Evolutionary conservation across 92 coral and sea anemone species (phyloP).

Genomic region (Zoanthus sansibaricus): DNA sequence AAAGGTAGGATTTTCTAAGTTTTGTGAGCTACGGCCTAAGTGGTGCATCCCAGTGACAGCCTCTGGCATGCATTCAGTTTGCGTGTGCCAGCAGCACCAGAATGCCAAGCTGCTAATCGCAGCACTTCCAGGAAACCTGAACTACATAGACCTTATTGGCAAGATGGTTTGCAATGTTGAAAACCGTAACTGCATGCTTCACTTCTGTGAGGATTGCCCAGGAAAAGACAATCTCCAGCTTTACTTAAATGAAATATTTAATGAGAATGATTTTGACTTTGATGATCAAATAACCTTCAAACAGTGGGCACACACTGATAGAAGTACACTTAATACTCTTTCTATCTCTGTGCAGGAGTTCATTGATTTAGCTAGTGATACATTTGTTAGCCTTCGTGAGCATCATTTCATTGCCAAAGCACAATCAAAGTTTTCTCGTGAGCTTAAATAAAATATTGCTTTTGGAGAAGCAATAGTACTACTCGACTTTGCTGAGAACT

Average conservation of each 20-base stretch:
- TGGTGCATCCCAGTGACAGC: too few species aligned
- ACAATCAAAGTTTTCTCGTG: background rate
- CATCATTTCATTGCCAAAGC: background rate
- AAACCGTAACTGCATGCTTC: conserved; percentile 28
- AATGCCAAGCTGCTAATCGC: conserved; percentile 13
- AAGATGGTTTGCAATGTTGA: conserved; percentile 39
- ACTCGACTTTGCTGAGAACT: background rate
- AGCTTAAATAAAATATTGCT: background rate
- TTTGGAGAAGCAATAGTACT: background rate
- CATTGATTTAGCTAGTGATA: background rate
- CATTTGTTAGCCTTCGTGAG: background rate
- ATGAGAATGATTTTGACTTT: background rate
- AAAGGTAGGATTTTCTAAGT: background rate
- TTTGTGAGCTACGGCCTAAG: conserved; percentile 29
- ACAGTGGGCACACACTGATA: conserved; percentile 2
- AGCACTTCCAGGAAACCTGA: conserved; percentile 31
- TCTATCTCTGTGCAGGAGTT: background rate
- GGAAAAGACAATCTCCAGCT: conserved; percentile 1
- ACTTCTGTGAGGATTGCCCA: conserved; percentile 31
- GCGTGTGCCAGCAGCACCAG: background rate
- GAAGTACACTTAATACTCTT: background rate
- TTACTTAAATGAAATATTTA: background rate
- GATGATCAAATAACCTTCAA: background rate
- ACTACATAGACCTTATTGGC: conserved; percentile 8
- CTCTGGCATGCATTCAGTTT: background rate